phyloP scores from a whole-genome alignment of 2,113 vertebrate genomes.

The Morone chrysops region DNA sequence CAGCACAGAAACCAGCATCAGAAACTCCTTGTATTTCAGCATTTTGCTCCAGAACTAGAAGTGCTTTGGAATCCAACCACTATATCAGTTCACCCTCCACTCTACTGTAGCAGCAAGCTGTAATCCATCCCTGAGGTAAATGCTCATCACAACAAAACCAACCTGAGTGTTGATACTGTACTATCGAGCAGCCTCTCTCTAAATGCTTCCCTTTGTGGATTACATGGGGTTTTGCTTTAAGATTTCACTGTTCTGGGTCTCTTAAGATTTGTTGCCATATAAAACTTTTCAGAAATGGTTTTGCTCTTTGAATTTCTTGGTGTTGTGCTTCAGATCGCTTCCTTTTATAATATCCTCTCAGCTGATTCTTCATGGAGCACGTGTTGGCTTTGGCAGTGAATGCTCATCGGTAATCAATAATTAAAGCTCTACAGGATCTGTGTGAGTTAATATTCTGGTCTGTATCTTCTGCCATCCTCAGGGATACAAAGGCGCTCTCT shows the following conservation, averaged over 20 bases:
- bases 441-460: slow-evolving; percentile 72
- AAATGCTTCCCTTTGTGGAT: slow-evolving; percentile 18
- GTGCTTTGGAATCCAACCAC: slow-evolving; percentile 10
- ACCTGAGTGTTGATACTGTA: neutral
- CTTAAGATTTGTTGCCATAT: neutral
- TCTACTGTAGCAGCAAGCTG: slow-evolving; percentile 4
- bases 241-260: slow-evolving; percentile 5
- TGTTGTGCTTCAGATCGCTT: neutral
- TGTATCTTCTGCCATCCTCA: slow-evolving; percentile 54
- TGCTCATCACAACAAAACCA: slow-evolving; percentile 10
- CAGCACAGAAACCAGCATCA: neutral
- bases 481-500: slow-evolving; percentile 43
- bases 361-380: slow-evolving; percentile 46
- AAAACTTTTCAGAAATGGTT: slow-evolving; percentile 38
- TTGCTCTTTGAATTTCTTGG: slow-evolving; percentile 3
- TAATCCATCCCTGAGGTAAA: slow-evolving; percentile 51
- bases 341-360: slow-evolving; percentile 23
- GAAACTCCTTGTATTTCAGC: neutral
- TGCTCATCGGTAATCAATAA: slow-evolving; percentile 72
- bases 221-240: slow-evolving; percentile 8
- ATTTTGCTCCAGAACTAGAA: neutral
- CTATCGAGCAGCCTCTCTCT: neutral
- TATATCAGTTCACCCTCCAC: neutral
- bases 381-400: slow-evolving; percentile 49
- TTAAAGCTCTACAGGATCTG: slow-evolving; percentile 69